These are phyloP conservation scores for Xenus cinereus DNA, from an alignment of 2,113 vertebrate genomes.

Conservation along the genomic window DNA sequence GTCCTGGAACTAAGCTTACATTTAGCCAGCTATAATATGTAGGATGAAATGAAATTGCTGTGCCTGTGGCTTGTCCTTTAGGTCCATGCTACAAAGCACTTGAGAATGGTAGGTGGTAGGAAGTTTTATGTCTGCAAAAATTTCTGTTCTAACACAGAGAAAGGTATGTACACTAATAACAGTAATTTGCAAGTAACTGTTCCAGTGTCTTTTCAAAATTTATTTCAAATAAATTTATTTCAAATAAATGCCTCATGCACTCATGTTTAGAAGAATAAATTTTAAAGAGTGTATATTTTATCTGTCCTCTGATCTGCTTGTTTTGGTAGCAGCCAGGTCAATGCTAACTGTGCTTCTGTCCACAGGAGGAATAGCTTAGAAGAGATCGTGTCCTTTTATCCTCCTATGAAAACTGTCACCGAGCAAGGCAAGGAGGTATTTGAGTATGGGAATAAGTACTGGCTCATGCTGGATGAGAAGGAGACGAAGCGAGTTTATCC, in stretches of 20 bases:
- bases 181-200: neutral
- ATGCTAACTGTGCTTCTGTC: conserved; percentile 19
- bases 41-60: neutral
- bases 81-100: neutral
- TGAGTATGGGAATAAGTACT: conserved; percentile 94
- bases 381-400: conserved; percentile 86
- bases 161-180: neutral
- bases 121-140: neutral
- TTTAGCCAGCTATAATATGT: neutral
- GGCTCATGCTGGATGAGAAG: conserved; percentile 90
- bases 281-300: neutral
- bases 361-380: conserved; percentile 80
- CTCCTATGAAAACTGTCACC: conserved; percentile 83
- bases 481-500: conserved; percentile 78
- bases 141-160: neutral
- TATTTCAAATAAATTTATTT: neutral
- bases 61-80: neutral
- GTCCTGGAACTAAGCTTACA: neutral
- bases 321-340: neutral
- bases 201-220: neutral
- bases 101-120: neutral
- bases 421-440: conserved; percentile 87
- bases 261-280: neutral
- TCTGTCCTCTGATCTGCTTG: neutral
- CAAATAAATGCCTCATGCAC: neutral